A percentile compares a stretch with the other conserved stretches of the same genome.
phyloP scores from a whole-genome alignment of 2,797 vertebrate species.

The Hoplostethus mediterraneus region DNA sequence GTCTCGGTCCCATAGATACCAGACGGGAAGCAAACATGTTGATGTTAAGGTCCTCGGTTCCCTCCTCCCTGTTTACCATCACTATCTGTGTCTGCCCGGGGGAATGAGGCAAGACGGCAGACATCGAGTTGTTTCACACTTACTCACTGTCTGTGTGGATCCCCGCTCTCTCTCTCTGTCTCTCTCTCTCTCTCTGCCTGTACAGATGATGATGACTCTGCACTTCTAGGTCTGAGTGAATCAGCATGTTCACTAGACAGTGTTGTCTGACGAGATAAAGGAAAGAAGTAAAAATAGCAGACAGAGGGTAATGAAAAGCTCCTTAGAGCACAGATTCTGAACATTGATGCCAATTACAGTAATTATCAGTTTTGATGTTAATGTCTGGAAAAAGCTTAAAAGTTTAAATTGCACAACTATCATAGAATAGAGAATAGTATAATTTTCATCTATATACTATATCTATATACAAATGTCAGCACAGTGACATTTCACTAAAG shows the following conservation, averaged over 20 bases:
- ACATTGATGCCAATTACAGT: not conserved
- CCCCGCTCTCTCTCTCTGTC: not conserved
- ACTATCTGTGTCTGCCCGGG: conserved; percentile 21
- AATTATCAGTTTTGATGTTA: not conserved
- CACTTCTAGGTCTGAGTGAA: conserved; percentile 19
- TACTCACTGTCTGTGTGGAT: not conserved
- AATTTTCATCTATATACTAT: conserved; percentile 19
- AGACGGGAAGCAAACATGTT: conserved; percentile 39
- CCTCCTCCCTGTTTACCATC: conserved; percentile 3
- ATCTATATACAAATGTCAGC: not conserved
- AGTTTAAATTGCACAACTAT: conserved; percentile 8
- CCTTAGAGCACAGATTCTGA: not conserved
- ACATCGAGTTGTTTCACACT: conserved; percentile 44
- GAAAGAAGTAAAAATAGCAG: not conserved
- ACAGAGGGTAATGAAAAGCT: not conserved
- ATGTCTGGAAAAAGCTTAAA: not conserved
- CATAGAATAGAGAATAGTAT: conserved; percentile 17
- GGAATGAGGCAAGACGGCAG: conserved; percentile 35
- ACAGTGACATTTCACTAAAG: not conserved
- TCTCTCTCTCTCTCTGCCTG: not conserved
- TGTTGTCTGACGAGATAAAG: conserved; percentile 18
- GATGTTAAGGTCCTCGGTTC: conserved; percentile 33
- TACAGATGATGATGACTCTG: conserved; percentile 24
- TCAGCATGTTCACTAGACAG: not conserved
- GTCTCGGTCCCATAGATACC: conserved; percentile 28